Percentiles rank a stretch among this genome's conserved stretches.
Evolutionary conservation across 2,888 invertebrate genomes (phyloP).

Genomic region (Lithophane socia): DNA sequence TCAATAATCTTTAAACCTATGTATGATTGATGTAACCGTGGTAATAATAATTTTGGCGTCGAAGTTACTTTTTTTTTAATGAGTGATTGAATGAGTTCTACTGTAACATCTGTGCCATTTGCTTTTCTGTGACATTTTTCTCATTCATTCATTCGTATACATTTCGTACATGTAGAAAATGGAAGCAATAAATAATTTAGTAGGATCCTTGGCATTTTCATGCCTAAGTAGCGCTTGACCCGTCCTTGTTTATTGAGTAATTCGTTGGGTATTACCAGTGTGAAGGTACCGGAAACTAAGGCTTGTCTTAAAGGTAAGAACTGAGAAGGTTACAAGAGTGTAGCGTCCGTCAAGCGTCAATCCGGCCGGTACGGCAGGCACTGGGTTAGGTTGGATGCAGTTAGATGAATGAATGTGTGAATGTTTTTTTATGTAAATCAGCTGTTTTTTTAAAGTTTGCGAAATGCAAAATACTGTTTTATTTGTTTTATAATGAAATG

Average conservation of each 20-base stretch:
- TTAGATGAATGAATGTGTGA: slow-evolving; percentile 16
- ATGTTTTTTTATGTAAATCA: background rate
- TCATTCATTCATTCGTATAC: slow-evolving; percentile 16
- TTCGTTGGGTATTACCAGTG: slow-evolving; percentile 2
- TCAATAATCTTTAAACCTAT: too few relatives aligned
- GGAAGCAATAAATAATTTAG: slow-evolving; percentile 25
- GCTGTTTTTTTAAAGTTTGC: background rate
- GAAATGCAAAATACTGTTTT: too few relatives aligned
- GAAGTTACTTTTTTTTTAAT: background rate
- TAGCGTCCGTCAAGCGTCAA: background rate
- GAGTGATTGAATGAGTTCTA: slow-evolving; percentile 3
- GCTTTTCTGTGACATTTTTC: background rate
- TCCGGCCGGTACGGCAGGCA: background rate
- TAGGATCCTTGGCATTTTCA: slow-evolving; percentile 62
- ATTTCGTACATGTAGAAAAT: slow-evolving; percentile 8
- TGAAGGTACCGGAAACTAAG: slow-evolving; percentile 22
- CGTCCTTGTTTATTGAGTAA: slow-evolving; percentile 65
- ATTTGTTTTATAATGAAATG: too few relatives aligned
- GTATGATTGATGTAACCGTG: background rate
- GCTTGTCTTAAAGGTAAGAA: slow-evolving; percentile 2
- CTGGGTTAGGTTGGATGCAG: background rate
- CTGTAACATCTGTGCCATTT: background rate
- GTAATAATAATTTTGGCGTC: background rate
- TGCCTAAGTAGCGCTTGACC: slow-evolving; percentile 37
- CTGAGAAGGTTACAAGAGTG: too few relatives aligned